Conservation (phyloP, 2,797 vertebrate genomes). For the Lepilemur ruficaudatus region DNA sequence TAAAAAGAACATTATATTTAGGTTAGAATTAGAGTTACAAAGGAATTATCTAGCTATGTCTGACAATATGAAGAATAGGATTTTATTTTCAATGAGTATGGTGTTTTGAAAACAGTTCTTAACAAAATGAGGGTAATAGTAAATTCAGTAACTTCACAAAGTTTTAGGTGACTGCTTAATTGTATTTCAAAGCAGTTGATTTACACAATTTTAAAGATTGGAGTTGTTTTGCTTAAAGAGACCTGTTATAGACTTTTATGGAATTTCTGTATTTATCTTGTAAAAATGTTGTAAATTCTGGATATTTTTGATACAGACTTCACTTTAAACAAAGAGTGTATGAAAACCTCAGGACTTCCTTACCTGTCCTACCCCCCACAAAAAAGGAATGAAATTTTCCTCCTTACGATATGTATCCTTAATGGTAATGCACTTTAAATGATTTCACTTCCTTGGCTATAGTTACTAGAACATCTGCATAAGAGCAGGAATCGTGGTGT, state of each 20-base stretch:
- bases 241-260: background rate
- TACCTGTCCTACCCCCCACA: rapidly evolving
- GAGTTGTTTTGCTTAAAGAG: background rate
- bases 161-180: background rate
- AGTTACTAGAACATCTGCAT: background rate
- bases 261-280: background rate
- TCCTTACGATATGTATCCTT: background rate
- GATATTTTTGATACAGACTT: background rate
- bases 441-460: background rate
- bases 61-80: background rate
- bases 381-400: background rate
- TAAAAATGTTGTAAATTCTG: constrained; percentile 24
- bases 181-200: background rate
- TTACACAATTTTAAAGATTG: background rate
- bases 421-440: background rate
- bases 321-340: background rate
- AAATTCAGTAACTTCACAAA: constrained; percentile 1
- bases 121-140: background rate
- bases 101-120: constrained; percentile 37
- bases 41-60: background rate
- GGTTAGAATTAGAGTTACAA: background rate
- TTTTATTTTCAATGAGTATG: constrained; percentile 20
- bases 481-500: background rate
- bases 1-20: background rate
- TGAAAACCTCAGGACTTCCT: background rate